A percentile compares a stretch with the other conserved stretches of the same genome.
phyloP scores from a whole-genome alignment of 2,113 vertebrate species.

The Lagopus leucura region DNA sequence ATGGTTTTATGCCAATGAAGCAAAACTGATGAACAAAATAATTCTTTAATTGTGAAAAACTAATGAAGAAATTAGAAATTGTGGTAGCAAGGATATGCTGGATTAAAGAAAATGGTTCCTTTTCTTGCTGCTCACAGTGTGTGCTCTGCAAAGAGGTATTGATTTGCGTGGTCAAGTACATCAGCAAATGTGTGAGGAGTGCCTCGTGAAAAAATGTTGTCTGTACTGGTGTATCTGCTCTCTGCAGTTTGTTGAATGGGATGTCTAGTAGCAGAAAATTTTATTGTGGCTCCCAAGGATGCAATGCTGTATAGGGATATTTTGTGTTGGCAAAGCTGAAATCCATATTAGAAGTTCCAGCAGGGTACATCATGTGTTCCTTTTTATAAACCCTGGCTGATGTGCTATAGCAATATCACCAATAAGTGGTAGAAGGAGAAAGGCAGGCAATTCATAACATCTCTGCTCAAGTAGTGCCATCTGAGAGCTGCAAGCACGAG shows the following conservation, averaged over 20 bases:
- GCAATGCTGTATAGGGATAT: background rate
- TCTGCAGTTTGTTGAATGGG: background rate
- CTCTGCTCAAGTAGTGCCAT: background rate
- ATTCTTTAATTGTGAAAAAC: background rate
- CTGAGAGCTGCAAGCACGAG: background rate
- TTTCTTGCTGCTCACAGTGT: background rate
- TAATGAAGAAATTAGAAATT: background rate
- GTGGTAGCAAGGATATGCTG: background rate
- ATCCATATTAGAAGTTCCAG: background rate
- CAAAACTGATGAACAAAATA: background rate
- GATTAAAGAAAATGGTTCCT: background rate
- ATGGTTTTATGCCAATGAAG: background rate
- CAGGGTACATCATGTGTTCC: background rate
- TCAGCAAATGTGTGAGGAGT: background rate
- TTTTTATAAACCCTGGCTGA: background rate
- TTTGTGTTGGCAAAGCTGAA: background rate
- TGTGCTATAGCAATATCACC: background rate
- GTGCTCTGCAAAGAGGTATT: background rate
- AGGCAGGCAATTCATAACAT: background rate
- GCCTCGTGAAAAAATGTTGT: background rate
- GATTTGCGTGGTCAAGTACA: background rate
- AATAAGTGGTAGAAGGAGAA: background rate
- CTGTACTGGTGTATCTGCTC: background rate
- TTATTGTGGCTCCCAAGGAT: background rate
- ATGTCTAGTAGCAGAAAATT: background rate